Percentiles rank a stretch among this genome's conserved stretches.
Conservation (phyloP, 1,140 invertebrate genomes). For the Hypothenemus hampei region DNA sequence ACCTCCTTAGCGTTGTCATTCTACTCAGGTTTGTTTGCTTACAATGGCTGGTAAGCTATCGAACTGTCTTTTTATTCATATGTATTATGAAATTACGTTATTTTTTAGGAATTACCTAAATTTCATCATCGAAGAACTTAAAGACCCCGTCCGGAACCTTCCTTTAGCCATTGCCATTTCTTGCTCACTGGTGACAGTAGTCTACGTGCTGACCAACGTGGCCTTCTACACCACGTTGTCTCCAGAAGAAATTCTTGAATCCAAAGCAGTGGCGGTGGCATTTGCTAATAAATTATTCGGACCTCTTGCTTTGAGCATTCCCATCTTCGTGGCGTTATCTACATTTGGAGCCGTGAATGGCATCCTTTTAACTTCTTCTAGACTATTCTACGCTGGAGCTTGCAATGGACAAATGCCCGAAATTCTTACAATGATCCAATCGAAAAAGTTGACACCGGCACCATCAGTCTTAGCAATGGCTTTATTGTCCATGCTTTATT, state of each 20-base stretch:
- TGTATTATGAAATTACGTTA: background rate
- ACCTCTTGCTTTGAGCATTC: slow-evolving; percentile 92
- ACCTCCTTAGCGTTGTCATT: slow-evolving; percentile 93
- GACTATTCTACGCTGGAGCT: slow-evolving; percentile 91
- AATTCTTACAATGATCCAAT: slow-evolving; percentile 92
- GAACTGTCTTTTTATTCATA: background rate
- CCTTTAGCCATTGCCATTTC: slow-evolving; percentile 95
- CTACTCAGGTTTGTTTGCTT: slow-evolving; percentile 98
- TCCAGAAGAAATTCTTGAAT: slow-evolving; percentile 79
- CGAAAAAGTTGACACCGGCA: slow-evolving; percentile 83
- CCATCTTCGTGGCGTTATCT: slow-evolving; percentile 95
- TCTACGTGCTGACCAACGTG: slow-evolving; percentile 93
- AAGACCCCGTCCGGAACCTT: slow-evolving; percentile 97
- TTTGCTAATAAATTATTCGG: slow-evolving; percentile 92
- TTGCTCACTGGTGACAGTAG: slow-evolving; percentile 85
- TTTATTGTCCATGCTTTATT: slow-evolving; percentile 85
- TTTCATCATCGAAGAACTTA: slow-evolving; percentile 97
- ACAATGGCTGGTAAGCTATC: slow-evolving; percentile 88
- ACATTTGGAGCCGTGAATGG: slow-evolving; percentile 99
- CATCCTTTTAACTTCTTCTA: slow-evolving; percentile 93
- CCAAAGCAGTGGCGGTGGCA: slow-evolving; percentile 95
- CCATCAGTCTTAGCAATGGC: slow-evolving; percentile 91
- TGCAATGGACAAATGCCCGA: slow-evolving; percentile 96
- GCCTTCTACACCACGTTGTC: slow-evolving; percentile 95
- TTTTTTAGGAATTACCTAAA: slow-evolving; percentile 88